A percentile compares a stretch with the other conserved stretches of the same genome.
Evolutionary conservation across 2,113 vertebrate genomes (phyloP).

Genomic region (Crotophaga sulcirostris): DNA sequence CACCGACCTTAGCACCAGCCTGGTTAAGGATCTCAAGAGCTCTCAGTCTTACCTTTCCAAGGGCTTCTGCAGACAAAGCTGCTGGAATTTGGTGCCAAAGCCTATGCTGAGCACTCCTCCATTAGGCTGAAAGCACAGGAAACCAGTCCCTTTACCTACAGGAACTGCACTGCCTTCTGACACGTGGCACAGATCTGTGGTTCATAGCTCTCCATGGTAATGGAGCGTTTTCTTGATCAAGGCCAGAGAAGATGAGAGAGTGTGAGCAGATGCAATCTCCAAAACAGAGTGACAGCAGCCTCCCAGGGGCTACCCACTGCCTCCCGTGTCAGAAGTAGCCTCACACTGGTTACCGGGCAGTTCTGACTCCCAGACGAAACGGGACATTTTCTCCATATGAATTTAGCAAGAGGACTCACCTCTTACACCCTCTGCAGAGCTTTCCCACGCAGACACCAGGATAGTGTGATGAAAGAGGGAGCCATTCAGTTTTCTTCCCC

Average conservation of each 20-base stretch:
- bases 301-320: constrained; percentile 4
- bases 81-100: neutral
- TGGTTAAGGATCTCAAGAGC: neutral
- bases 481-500: neutral
- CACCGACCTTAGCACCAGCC: constrained; percentile 35
- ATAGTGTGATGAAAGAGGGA: neutral
- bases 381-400: neutral
- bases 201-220: neutral
- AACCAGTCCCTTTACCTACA: neutral
- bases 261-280: neutral
- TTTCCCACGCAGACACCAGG: constrained; percentile 33
- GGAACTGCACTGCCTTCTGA: neutral
- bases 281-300: neutral
- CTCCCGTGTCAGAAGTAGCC: neutral
- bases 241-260: neutral
- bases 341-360: neutral
- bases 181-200: neutral
- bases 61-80: constrained; percentile 22
- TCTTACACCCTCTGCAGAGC: neutral
- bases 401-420: neutral
- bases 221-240: neutral
- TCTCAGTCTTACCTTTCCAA: constrained; percentile 2
- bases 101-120: neutral
- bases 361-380: neutral
- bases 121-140: constrained; percentile 17